A percentile compares a stretch with the other conserved stretches of the same genome.
These are phyloP conservation scores for Limnephilus lunatus DNA, from an alignment of 2,888 invertebrate species.

Conservation along the genomic window DNA sequence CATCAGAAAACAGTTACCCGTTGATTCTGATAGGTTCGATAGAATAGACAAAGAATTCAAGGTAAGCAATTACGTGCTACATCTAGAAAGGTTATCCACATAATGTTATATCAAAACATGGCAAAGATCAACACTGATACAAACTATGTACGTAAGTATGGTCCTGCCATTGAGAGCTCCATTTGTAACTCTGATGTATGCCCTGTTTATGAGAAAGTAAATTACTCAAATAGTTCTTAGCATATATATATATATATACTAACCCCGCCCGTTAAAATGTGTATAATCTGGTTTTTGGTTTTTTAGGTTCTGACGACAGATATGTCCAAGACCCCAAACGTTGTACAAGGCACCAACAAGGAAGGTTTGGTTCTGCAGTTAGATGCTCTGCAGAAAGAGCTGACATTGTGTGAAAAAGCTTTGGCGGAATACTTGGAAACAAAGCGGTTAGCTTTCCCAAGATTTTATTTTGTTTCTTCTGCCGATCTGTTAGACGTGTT, in stretches of 20 bases:
- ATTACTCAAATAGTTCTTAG: too few species aligned
- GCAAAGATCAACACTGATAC: background rate
- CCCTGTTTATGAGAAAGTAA: background rate
- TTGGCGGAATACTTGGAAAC: constrained; percentile 98
- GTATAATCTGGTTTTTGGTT: constrained; percentile 16
- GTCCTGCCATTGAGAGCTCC: background rate
- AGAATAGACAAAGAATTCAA: constrained; percentile 94
- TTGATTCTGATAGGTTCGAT: constrained; percentile 95
- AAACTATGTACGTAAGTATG: background rate
- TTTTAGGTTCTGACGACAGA: constrained; percentile 83
- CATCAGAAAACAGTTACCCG: constrained; percentile 94
- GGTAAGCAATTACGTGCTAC: constrained; percentile 70
- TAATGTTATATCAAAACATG: too few species aligned
- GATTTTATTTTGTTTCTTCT: constrained; percentile 98
- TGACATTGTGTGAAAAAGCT: constrained; percentile 96
- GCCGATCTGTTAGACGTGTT: constrained; percentile 96
- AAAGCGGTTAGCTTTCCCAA: constrained; percentile 95
- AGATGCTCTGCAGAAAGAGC: constrained; percentile 89
- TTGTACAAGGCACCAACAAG: constrained; percentile 93
- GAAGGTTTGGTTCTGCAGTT: constrained; percentile 87
- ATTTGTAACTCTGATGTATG: background rate
- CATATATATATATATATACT: too few species aligned
- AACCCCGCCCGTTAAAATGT: too few species aligned
- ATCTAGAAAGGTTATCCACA: background rate
- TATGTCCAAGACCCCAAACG: constrained; percentile 90